phyloP scores from a whole-genome alignment of 2,888 invertebrate species.

The Tiphia femorata region DNA sequence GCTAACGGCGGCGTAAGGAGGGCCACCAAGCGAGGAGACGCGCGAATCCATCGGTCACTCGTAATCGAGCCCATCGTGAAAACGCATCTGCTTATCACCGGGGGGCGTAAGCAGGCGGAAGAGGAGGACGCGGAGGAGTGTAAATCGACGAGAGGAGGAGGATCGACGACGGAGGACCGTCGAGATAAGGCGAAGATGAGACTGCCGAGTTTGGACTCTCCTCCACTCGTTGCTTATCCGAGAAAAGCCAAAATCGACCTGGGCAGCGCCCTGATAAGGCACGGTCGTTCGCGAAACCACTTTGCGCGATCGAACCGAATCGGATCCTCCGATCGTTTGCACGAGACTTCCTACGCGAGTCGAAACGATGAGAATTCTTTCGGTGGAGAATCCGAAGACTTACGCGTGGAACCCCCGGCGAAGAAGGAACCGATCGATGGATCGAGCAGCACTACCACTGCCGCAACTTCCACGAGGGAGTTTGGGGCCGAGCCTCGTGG shows the following conservation, averaged over 20 bases:
- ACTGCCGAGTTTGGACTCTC: conserved; percentile 12
- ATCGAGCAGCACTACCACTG: not conserved
- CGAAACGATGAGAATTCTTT: conserved; percentile 4
- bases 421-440: not conserved
- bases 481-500: too few relatives aligned
- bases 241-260: conserved; percentile 49
- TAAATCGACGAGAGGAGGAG: not conserved
- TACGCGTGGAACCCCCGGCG: not conserved
- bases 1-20: too few relatives aligned
- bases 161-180: conserved; percentile 1
- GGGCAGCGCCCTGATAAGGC: conserved; percentile 65
- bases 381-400: not conserved
- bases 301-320: conserved; percentile 45
- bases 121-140: not conserved
- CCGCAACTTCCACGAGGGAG: not conserved
- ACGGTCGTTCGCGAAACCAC: conserved; percentile 68
- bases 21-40: too few relatives aligned
- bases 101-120: conserved; percentile 16
- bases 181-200: not conserved
- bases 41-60: conserved; percentile 57
- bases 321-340: conserved; percentile 19
- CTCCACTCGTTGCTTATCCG: not conserved
- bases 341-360: not conserved
- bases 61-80: conserved; percentile 55
- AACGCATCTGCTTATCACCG: not conserved